A percentile compares a stretch with the other conserved stretches of the same genome.
Evolutionary conservation across 2,888 invertebrate species (phyloP).

Genomic region (Amaurobius ferox): DNA sequence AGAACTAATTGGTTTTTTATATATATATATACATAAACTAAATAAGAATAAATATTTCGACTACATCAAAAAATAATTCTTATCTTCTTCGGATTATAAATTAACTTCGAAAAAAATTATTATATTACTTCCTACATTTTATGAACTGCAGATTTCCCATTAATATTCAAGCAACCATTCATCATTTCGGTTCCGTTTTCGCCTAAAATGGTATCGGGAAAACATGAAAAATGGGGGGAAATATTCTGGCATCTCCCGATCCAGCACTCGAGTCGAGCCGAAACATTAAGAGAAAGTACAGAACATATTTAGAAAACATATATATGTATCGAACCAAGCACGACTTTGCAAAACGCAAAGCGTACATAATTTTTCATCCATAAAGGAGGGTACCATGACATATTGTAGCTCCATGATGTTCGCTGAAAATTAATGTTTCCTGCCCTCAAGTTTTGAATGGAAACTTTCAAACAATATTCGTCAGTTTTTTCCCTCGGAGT

Average conservation of each 20-base stretch:
- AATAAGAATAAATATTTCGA: neutral
- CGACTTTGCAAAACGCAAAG: constrained; percentile 54
- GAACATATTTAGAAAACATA: constrained; percentile 12
- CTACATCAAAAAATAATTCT: neutral
- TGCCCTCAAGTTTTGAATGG: constrained; percentile 15
- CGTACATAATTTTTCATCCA: constrained; percentile 45
- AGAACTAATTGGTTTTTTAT: too few relatives aligned
- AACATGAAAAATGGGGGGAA: constrained; percentile 7
- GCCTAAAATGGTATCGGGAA: neutral
- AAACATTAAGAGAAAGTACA: constrained; percentile 6
- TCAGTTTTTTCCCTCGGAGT: neutral
- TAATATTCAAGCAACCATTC: constrained; percentile 2
- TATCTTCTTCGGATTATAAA: neutral
- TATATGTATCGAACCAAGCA: constrained; percentile 44
- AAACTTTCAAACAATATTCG: constrained; percentile 14
- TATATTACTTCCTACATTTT: neutral
- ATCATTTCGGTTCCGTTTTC: constrained; percentile 1
- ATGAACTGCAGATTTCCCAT: neutral
- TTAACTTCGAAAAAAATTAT: neutral
- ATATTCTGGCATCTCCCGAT: neutral
- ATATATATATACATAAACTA: too few relatives aligned
- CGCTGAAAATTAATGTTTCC: constrained; percentile 48
- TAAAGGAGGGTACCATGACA: constrained; percentile 47
- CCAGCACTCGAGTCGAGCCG: constrained; percentile 3
- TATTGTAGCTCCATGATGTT: constrained; percentile 41